phyloP scores from a whole-genome alignment of 2,113 vertebrate genomes.

The Scophthalmus maximus region DNA sequence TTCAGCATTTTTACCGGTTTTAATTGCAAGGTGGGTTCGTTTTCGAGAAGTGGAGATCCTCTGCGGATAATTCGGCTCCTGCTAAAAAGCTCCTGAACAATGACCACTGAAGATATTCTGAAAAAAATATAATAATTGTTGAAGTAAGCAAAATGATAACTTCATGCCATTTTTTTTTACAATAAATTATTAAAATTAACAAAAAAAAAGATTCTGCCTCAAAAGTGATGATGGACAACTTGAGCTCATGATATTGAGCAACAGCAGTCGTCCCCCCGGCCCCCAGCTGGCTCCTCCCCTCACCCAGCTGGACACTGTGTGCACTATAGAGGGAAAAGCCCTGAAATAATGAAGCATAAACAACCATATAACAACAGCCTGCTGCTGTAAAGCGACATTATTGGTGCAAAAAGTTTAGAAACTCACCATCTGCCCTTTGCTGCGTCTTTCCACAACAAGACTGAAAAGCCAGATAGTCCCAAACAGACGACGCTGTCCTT shows the following conservation, averaged over 20 bases:
- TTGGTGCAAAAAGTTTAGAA: neutral
- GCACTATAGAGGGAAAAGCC: neutral
- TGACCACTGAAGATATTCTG: neutral
- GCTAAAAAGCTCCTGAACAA: no score
- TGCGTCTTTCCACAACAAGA: neutral
- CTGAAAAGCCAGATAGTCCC: no score
- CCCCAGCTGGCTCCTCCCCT: neutral
- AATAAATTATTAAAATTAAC: neutral
- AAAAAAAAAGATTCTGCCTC: neutral
- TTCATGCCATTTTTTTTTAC: no score
- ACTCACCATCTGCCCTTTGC: neutral
- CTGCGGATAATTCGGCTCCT: no score
- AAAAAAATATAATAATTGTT: neutral
- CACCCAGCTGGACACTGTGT: neutral
- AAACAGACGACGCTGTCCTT: no score
- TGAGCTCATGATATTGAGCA: neutral
- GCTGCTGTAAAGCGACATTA: neutral
- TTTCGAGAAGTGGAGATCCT: no score
- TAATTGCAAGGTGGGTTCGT: no score
- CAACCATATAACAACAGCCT: neutral
- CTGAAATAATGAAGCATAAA: no score
- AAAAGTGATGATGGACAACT: neutral
- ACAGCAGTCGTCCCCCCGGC: no score
- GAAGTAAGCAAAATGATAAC: neutral
- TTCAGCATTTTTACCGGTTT: no score